phyloP scores from a whole-genome alignment of 2,888 invertebrate species.

The Campaea margaritaria region DNA sequence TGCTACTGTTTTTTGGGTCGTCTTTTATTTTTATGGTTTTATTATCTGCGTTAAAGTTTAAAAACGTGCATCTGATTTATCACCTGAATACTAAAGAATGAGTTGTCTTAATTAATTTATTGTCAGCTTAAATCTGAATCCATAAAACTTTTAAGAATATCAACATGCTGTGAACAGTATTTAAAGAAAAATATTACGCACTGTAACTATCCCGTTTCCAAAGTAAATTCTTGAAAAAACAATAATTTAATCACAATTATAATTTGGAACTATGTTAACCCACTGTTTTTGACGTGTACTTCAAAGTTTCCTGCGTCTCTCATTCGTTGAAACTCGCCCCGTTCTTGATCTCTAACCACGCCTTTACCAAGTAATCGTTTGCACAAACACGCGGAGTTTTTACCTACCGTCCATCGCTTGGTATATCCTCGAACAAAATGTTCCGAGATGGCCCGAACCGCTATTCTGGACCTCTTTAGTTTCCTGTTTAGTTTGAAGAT shows the following conservation, averaged over 20 bases:
- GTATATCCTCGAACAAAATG: conserved; percentile 29
- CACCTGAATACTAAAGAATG: conserved; percentile 18
- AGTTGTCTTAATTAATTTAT: conserved; percentile 4
- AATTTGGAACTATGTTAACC: too few species aligned
- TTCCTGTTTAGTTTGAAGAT: conserved; percentile 19
- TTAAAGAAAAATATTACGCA: too few species aligned
- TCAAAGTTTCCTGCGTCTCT: not conserved
- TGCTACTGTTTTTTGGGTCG: conserved; percentile 50
- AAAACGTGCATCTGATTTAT: conserved; percentile 36
- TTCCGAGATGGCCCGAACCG: conserved; percentile 28
- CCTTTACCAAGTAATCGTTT: conserved; percentile 47
- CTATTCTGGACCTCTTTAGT: conserved; percentile 23
- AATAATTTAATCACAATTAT: too few species aligned
- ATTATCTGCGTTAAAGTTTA: conserved; percentile 29
- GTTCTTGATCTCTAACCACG: conserved; percentile 36
- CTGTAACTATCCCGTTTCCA: too few species aligned
- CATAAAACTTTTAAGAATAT: not conserved
- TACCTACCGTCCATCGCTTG: conserved; percentile 56
- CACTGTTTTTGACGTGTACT: too few species aligned
- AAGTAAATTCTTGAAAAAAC: too few species aligned
- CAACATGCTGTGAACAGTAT: too few species aligned
- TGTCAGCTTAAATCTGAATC: conserved; percentile 7
- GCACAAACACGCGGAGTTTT: conserved; percentile 60
- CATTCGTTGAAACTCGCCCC: not conserved
- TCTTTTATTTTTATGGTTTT: conserved; percentile 35